Evolutionary conservation across 2,797 vertebrate genomes (phyloP), one percentile per base, ranked within the genome.

Genomic region (Poliocrania exsul): DNA sequence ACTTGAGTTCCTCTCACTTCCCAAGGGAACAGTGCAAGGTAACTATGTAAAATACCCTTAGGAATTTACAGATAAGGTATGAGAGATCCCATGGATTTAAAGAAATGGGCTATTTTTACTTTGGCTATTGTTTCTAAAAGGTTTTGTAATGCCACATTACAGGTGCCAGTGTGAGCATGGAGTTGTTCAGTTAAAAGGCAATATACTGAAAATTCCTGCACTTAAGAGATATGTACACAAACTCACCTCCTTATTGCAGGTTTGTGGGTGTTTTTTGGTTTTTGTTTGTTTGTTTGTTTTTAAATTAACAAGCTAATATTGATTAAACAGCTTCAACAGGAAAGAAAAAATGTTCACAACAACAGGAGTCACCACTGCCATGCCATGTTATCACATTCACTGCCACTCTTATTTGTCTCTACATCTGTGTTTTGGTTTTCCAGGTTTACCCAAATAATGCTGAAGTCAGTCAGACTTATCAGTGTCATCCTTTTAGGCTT

Each of bases 221-320:
- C n/a, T 49, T 40, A 83, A 85, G 35, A 60, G 64, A 10, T 35
- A 80, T 38, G 2, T 61, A 28, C 25, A 49, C 25, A 44, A 26
- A 17, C 14, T 0, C 33, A 0, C 13, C 5, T 18, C 21, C 33
- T 73, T 58, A 31, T n/a, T 64, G 24, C 10, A 42, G 8, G 7
- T 42, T 71, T 64, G 11, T 71, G 26, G 11, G 8, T 77, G 21
- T 10, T 50, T 5, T 28, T 11, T 28, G n/a, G n/a, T n/a, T 21
- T 17, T 25, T 38, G 12, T 92, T 69, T 72, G 17, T 29, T 6
- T 29, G 18, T 16, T 25, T 37, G 37, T 92, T 69, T 77, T 79
- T 82, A 28, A 75, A 35, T 46, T 37, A 50, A 67, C 20, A 57
- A 62, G 21, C 8, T 87, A 54, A 61, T 65, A 66, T 28, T 66